These are phyloP conservation scores for Dendrocincla fuliginosa DNA, from an alignment of 2,797 vertebrate genomes.

Conservation along the genomic window DNA sequence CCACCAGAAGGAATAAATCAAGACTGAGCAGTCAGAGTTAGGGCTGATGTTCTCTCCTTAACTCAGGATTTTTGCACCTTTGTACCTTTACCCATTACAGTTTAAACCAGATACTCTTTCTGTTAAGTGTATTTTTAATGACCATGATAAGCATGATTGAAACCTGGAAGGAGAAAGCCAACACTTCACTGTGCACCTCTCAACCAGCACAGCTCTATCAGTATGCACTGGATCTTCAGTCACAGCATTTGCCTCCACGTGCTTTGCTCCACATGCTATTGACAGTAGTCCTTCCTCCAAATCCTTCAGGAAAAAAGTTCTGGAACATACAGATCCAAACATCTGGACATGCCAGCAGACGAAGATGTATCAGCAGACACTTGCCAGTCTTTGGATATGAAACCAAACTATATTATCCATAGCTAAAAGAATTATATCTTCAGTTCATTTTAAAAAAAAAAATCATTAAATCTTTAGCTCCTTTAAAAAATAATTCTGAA, in stretches of 20 bases:
- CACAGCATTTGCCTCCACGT: background rate
- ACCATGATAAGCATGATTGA: background rate
- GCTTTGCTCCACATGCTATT: background rate
- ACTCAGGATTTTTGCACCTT: background rate
- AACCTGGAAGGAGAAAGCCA: background rate
- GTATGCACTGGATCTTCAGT: background rate
- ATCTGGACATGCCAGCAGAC: background rate
- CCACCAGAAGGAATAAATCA: conserved; percentile 19
- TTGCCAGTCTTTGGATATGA: background rate
- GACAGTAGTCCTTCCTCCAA: background rate
- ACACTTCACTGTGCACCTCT: background rate
- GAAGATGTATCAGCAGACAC: background rate
- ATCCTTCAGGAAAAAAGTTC: background rate
- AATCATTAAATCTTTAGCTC: background rate
- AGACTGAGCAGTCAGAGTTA: conserved; percentile 60
- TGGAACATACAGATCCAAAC: background rate
- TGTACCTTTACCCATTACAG: background rate
- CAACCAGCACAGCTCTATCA: background rate
- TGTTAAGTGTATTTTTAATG: background rate
- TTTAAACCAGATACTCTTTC: background rate
- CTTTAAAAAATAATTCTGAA: background rate
- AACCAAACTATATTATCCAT: background rate
- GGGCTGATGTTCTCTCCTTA: conserved; percentile 72
- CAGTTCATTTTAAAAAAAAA: background rate
- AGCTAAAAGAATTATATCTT: background rate